Evolutionary conservation across 2,888 invertebrate species (phyloP).

Genomic region (Drosophila colorata): DNA sequence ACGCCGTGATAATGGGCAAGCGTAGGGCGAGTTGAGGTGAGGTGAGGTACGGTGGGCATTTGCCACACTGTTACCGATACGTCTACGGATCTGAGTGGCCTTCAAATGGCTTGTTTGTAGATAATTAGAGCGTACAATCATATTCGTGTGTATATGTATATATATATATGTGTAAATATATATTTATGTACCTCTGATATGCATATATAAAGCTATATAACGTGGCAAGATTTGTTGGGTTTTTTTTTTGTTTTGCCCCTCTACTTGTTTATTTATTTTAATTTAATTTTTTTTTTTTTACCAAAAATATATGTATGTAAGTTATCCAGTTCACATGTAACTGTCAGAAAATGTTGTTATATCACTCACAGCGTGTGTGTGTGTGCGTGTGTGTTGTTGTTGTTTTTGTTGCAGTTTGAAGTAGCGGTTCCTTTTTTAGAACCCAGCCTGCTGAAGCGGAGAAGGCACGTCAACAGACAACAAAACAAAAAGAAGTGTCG

Average conservation of each 20-base stretch:
- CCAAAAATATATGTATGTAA: conserved; percentile 23
- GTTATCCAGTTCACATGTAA: conserved; percentile 58
- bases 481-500: conserved; percentile 5
- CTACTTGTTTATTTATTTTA: conserved; percentile 16
- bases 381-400: neutral
- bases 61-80: conserved; percentile 23
- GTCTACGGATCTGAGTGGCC: conserved; percentile 31
- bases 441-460: neutral
- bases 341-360: conserved; percentile 31
- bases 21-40: too few relatives aligned
- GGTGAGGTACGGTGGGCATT: conserved; percentile 17
- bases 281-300: conserved; percentile 26
- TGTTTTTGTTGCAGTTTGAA: conserved; percentile 11
- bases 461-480: conserved; percentile 3
- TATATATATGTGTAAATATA: neutral
- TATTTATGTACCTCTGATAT: neutral
- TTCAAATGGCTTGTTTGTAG: conserved; percentile 50
- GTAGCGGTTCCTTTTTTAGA: conserved; percentile 1
- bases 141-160: neutral
- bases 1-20: conserved; percentile 40
- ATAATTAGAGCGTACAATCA: conserved; percentile 53
- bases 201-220: neutral
- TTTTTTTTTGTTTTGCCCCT: conserved; percentile 29
- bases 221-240: conserved; percentile 1
- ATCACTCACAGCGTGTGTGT: conserved; percentile 27